Conservation (phyloP, 2,113 vertebrate genomes). For the Prionailurus viverrinus region DNA sequence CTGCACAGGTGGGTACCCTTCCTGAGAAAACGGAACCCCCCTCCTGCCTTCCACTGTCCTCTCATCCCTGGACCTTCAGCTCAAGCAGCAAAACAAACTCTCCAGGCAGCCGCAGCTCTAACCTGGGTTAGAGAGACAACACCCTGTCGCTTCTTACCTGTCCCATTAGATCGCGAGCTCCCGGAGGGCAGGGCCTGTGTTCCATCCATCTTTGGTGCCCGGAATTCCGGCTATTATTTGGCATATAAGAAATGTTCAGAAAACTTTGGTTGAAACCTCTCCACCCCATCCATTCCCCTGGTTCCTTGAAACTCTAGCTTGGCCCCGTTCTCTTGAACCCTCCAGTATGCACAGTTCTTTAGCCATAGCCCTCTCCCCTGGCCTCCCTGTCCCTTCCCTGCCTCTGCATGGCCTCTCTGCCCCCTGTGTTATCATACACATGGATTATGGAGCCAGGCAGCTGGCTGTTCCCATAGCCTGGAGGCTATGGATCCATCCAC, state of each 20-base stretch:
- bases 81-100: background rate
- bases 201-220: background rate
- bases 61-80: background rate
- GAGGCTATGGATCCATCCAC: background rate
- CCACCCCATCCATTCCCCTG: background rate
- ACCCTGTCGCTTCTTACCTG: background rate
- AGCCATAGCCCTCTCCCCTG: background rate
- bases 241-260: background rate
- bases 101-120: background rate
- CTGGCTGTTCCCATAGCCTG: background rate
- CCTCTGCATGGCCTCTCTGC: background rate
- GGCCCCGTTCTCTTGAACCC: slow-evolving; percentile 14
- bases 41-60: background rate
- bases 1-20: background rate
- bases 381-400: background rate
- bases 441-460: background rate
- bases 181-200: background rate
- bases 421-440: background rate
- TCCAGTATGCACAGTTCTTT: background rate
- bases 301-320: slow-evolving; percentile 50
- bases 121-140: background rate
- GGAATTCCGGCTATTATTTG: background rate
- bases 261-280: slow-evolving; percentile 31
- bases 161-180: background rate
- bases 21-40: background rate